phyloP scores from a whole-genome alignment of 1,140 invertebrate genomes.

The Hycleus cichorii region DNA sequence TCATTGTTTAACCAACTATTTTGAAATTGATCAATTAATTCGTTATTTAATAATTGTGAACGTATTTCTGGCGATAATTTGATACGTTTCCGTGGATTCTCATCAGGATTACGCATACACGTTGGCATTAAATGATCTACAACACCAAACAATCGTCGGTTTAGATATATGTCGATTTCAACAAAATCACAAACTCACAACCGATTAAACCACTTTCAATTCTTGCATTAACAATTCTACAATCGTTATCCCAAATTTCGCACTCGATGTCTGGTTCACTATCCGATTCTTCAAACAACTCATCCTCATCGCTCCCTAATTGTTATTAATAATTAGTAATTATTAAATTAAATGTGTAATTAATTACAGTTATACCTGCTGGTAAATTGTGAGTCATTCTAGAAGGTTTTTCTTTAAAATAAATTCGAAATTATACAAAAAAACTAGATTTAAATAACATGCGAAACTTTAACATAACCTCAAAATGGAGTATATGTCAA shows the following conservation, averaged over 20 bases:
- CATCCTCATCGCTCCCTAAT: too few species aligned
- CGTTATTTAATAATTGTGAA: conserved; percentile 5
- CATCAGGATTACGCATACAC: conserved; percentile 21
- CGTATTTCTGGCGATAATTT: conserved; percentile 22
- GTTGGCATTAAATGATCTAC: conserved; percentile 35
- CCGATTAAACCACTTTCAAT: conserved; percentile 21
- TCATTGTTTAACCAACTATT: conserved; percentile 37
- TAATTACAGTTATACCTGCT: too few species aligned
- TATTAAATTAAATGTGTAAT: too few species aligned
- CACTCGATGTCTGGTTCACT: conserved; percentile 35
- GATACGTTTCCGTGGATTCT: conserved; percentile 18
- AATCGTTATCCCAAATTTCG: conserved; percentile 32
- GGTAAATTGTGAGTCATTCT: too few species aligned
- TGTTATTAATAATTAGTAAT: too few species aligned
- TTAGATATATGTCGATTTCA: background rate
- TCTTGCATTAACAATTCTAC: conserved; percentile 15
- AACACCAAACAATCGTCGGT: conserved; percentile 8
- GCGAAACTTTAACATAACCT: too few species aligned
- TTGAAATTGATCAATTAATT: conserved; percentile 33
- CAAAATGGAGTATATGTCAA: too few species aligned
- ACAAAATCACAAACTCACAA: conserved; percentile 24
- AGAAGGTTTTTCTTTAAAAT: too few species aligned
- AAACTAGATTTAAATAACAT: too few species aligned
- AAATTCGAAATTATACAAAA: too few species aligned
- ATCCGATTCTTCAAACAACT: conserved; percentile 24